phyloP scores from a whole-genome alignment of 2,797 vertebrate species.

The Oreortyx pictus region DNA sequence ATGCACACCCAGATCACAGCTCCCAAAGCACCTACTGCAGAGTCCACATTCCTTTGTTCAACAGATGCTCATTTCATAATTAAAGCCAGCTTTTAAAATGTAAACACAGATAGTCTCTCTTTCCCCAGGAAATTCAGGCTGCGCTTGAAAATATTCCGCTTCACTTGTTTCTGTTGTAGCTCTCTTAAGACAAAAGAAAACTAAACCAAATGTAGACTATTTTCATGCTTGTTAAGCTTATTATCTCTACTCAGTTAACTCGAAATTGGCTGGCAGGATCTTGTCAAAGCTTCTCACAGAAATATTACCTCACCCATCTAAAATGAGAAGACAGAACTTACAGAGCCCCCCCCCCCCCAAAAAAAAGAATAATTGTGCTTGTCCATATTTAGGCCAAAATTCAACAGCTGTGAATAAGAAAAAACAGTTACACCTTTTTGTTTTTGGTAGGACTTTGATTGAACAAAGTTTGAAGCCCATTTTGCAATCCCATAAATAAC shows the following conservation, averaged over 20 bases:
- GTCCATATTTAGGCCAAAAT: neutral
- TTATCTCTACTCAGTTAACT: neutral
- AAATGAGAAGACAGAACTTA: neutral
- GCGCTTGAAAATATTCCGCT: neutral
- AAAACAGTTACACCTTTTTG: neutral
- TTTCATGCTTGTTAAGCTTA: conserved; percentile 1
- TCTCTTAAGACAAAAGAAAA: conserved; percentile 1
- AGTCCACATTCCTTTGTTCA: neutral
- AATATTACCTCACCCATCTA: neutral
- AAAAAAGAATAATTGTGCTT: neutral
- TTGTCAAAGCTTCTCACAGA: neutral
- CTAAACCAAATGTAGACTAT: neutral
- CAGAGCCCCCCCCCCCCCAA: neutral
- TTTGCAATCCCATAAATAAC: neutral
- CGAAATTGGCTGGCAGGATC: neutral
- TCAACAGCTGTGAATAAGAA: neutral
- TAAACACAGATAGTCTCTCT: neutral
- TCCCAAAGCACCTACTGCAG: neutral
- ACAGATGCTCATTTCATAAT: conserved; percentile 28
- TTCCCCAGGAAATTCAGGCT: neutral
- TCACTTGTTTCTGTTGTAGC: neutral
- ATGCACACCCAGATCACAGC: neutral
- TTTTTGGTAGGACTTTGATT: neutral
- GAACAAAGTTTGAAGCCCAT: neutral
- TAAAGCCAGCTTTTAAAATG: neutral